phyloP scores from a whole-genome alignment of 2,888 invertebrate species.

The Temnothorax ravouxi region DNA sequence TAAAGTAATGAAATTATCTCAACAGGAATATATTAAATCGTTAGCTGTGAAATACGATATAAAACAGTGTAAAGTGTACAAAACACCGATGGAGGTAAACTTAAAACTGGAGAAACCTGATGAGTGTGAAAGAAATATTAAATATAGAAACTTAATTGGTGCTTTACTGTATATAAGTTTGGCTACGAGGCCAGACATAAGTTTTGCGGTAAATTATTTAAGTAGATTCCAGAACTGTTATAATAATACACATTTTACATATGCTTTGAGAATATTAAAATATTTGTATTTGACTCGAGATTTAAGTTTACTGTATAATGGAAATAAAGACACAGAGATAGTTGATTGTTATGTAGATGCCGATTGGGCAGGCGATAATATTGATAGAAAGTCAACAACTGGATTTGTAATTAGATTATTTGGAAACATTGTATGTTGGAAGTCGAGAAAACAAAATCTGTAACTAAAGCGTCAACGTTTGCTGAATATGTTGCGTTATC shows the following conservation, averaged over 20 bases:
- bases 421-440: constrained; percentile 28
- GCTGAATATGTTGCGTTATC: constrained; percentile 41
- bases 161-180: constrained; percentile 17
- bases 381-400: background rate
- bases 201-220: constrained; percentile 20
- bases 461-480: constrained; percentile 24
- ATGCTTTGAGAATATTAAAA: background rate
- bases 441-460: constrained; percentile 11
- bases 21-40: too few species aligned
- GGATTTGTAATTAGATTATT: constrained; percentile 12
- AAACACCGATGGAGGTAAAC: too few species aligned
- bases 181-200: background rate
- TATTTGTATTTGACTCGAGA: constrained; percentile 36
- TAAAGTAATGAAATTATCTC: too few species aligned
- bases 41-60: too few species aligned
- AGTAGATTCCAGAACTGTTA: constrained; percentile 23
- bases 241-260: constrained; percentile 16
- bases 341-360: background rate
- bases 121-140: background rate
- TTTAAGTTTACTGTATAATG: constrained; percentile 8
- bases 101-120: too few species aligned
- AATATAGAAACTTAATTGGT: constrained; percentile 30
- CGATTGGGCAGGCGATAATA: background rate
- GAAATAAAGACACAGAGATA: background rate
- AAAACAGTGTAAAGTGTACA: too few species aligned